Base-by-base conservation (phyloP, 2,888 invertebrate genomes). In the Blastobasis adustella region DNA sequence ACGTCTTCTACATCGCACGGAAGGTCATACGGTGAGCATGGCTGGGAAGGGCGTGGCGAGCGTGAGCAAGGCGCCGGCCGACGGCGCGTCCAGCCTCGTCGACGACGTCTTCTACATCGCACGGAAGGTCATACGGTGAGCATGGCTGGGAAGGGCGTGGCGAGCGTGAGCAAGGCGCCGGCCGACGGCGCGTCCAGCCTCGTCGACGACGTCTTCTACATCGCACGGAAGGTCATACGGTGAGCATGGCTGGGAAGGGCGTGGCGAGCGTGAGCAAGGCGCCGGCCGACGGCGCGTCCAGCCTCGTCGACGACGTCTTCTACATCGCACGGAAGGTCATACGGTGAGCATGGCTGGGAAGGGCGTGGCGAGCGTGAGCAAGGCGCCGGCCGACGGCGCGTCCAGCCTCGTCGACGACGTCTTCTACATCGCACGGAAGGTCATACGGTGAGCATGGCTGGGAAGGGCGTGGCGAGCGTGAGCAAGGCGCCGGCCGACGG, bases 31-130 rank as follows among this genome's bases (percentile, higher is more conserved):
- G 95, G 95, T 82, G 50, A 53, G 59, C 38, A 37, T 1, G 23
- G 23, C 23, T 23, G 23, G 23, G 23, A 23, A 23, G 1, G 23
- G 23, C n/a, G n/a, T 2, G 61, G 98, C 98, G 80, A 98, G 97
- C 68, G 95, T 98, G 0, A 91, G 93, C 47, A 99, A 98, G 82
- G 99, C 98, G 1, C 90, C 90, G n/a, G 93, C 93, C 5, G 92
- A 92, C 54, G 91, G 93, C 60, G 94, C 94, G 1, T 97, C 98
- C 4, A 98, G 96, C 61, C 94, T 99, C 90, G 95, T 99, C 0
- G 99, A 99, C 77, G 99, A 99, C 80, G 95, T 98, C 0, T 99
- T 99, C 84, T 99, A 97, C 77, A 97, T 99, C 60, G 93, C 98
- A 4, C 94, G 97, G 67, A 99, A 99, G 85, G 97, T 98, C 66